These are phyloP conservation scores for Palloptera scutellata DNA, from an alignment of 2,888 invertebrate genomes.

Conservation along the genomic window DNA sequence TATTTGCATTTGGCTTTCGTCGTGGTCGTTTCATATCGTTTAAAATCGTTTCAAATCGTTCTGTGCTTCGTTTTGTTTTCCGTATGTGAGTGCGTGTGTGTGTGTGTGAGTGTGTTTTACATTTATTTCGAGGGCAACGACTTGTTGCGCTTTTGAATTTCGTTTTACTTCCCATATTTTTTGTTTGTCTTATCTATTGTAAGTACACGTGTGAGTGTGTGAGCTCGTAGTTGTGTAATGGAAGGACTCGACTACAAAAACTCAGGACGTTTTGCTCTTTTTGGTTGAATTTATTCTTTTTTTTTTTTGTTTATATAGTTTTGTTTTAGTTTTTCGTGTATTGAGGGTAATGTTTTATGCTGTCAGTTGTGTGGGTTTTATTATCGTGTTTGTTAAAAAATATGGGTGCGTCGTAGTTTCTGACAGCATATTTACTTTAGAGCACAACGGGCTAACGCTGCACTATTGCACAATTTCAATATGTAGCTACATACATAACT, in stretches of 20 bases:
- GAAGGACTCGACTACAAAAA: constrained; percentile 6
- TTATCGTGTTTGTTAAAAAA: constrained; percentile 10
- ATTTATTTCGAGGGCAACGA: constrained; percentile 44
- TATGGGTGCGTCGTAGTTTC: constrained; percentile 16
- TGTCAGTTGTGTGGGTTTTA: constrained; percentile 14
- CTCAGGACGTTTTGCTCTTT: constrained; percentile 26
- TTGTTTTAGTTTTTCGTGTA: background rate
- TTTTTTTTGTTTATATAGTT: background rate
- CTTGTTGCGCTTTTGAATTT: constrained; percentile 44
- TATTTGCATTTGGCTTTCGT: constrained; percentile 31
- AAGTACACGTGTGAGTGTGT: background rate
- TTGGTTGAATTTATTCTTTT: background rate
- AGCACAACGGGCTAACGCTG: background rate
- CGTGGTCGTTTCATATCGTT: constrained; percentile 41
- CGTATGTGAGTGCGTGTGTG: background rate
- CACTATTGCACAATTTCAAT: background rate
- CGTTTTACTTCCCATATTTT: constrained; percentile 25
- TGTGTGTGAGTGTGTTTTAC: background rate
- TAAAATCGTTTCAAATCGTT: constrained; percentile 35
- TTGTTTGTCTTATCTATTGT: background rate
- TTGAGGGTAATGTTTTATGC: constrained; percentile 13
- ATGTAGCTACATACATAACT: background rate
- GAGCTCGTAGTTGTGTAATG: background rate
- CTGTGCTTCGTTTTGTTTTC: background rate
- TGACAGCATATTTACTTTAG: constrained; percentile 8